Percentiles rank a stretch among this genome's conserved stretches.
Evolutionary conservation across 2,888 invertebrate species (phyloP).

Genomic region (Dasysyrphus tricinctus): DNA sequence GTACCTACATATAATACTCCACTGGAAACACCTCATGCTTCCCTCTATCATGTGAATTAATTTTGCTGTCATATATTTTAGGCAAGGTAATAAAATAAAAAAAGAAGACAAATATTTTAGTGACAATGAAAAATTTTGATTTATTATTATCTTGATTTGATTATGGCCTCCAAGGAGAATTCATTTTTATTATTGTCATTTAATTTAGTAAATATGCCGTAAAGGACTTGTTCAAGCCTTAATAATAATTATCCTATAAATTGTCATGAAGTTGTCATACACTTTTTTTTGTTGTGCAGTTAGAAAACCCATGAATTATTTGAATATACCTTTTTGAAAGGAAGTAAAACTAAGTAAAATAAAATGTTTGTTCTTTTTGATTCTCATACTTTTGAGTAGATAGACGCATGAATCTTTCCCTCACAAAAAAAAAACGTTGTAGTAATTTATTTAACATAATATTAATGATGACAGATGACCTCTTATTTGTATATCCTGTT

Average conservation of each 20-base stretch:
- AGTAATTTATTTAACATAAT: too few relatives aligned
- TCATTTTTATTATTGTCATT: neutral
- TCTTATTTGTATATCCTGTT: too few relatives aligned
- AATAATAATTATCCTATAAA: neutral
- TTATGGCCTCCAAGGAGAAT: neutral
- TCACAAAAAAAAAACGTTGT: too few relatives aligned
- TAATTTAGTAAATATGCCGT: neutral
- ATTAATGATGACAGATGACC: too few relatives aligned
- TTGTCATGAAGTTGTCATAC: neutral
- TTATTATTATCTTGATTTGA: neutral
- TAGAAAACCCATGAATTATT: neutral
- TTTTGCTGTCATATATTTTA: neutral
- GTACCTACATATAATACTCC: too few relatives aligned
- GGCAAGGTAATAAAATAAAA: neutral
- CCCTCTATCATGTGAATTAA: too few relatives aligned
- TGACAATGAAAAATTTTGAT: slow-evolving; percentile 16
- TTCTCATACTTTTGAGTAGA: neutral
- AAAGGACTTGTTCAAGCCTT: neutral
- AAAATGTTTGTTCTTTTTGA: neutral
- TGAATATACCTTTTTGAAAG: neutral
- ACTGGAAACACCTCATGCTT: neutral
- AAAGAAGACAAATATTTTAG: neutral
- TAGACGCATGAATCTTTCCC: too few relatives aligned
- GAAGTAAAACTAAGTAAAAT: neutral
- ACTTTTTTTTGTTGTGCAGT: neutral